phyloP scores from a whole-genome alignment of 2,113 vertebrate species.

The Muntiacus muntjak region DNA sequence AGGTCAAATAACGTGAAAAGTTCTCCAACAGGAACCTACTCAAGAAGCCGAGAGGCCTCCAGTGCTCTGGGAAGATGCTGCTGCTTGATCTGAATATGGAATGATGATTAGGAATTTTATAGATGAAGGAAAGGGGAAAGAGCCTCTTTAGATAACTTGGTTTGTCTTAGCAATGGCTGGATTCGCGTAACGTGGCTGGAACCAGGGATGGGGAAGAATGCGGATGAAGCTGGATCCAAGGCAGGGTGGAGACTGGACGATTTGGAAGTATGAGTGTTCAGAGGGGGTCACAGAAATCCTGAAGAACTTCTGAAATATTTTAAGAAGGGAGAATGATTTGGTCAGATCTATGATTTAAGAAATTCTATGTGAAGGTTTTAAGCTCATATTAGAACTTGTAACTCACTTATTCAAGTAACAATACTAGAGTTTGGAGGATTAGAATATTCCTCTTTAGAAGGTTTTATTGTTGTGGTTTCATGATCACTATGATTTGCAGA shows the following conservation, averaged over 20 bases:
- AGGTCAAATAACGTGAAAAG: background rate
- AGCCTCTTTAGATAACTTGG: background rate
- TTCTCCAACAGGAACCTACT: background rate
- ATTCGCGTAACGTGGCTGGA: too few species aligned
- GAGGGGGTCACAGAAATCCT: background rate
- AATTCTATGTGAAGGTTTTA: background rate
- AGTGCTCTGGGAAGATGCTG: background rate
- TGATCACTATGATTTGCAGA: background rate
- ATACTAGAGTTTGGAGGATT: background rate
- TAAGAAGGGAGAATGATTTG: background rate
- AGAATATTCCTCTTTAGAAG: background rate
- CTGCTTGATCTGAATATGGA: background rate
- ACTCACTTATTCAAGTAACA: background rate
- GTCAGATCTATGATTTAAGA: background rate
- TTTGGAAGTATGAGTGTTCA: background rate
- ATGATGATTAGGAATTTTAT: background rate
- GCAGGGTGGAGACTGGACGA: background rate
- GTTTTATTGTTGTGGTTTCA: background rate
- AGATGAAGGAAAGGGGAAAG: background rate
- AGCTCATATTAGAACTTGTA: background rate
- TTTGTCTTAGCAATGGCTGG: background rate
- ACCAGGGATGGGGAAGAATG: background rate
- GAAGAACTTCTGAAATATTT: background rate
- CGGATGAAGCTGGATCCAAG: background rate
- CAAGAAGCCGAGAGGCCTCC: background rate